Evolutionary conservation across 1,140 invertebrate species (phyloP).

Genomic region (Heliconius hewitsoni): DNA sequence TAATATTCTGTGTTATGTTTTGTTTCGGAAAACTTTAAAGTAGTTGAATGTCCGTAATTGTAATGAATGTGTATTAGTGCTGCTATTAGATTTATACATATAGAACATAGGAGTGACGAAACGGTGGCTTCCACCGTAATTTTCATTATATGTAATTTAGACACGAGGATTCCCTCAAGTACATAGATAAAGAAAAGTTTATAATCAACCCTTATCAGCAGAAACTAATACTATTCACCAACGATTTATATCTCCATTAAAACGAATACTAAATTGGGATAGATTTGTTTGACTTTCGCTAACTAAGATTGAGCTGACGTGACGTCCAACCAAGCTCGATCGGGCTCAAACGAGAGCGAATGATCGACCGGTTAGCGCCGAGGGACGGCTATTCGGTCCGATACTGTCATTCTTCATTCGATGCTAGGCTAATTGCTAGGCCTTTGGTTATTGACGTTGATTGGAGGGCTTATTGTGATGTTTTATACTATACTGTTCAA

Average conservation of each 20-base stretch:
- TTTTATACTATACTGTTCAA: neutral
- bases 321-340: neutral
- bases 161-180: neutral
- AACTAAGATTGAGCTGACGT: slow-evolving; percentile 25
- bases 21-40: slow-evolving; percentile 7
- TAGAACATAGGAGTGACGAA: no score
- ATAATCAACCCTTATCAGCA: neutral
- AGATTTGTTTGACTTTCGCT: slow-evolving; percentile 13
- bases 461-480: neutral
- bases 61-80: no score
- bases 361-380: slow-evolving; percentile 23
- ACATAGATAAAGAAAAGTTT: neutral
- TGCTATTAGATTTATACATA: no score
- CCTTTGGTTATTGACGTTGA: slow-evolving; percentile 8
- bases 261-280: slow-evolving; percentile 3
- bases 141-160: no score
- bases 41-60: neutral
- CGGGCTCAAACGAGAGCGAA: slow-evolving; percentile 16
- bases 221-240: neutral
- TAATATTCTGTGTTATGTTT: slow-evolving; percentile 4
- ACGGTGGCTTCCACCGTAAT: no score
- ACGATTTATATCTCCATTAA: neutral
- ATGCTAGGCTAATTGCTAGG: slow-evolving; percentile 7
- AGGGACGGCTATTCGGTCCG: slow-evolving; percentile 15
- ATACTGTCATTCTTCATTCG: slow-evolving; percentile 24